phyloP scores from a whole-genome alignment of 2,888 invertebrate species.

The Eristalis tenax region DNA sequence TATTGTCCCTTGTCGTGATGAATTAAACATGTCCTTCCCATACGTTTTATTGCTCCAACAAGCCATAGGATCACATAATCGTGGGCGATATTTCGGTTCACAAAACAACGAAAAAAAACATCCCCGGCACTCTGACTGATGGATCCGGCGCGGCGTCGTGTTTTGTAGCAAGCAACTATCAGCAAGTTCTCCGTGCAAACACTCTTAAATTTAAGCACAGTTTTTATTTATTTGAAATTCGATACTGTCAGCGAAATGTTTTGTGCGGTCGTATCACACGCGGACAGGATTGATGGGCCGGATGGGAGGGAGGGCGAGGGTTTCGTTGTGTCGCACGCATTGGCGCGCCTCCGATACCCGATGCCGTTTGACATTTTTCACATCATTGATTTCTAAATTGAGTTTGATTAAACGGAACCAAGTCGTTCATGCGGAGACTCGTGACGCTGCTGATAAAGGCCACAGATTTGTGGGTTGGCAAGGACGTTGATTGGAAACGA shows the following conservation, averaged over 20 bases:
- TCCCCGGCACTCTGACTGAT: slow-evolving; percentile 10
- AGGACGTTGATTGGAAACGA: background rate
- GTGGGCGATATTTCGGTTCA: slow-evolving; percentile 34
- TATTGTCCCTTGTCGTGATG: slow-evolving; percentile 48
- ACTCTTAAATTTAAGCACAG: background rate
- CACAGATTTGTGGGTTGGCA: background rate
- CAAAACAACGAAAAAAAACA: slow-evolving; percentile 17
- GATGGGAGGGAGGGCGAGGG: background rate
- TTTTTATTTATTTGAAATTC: slow-evolving; percentile 18
- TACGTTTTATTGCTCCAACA: slow-evolving; percentile 22
- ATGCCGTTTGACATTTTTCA: slow-evolving; percentile 36
- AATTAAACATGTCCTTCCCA: slow-evolving; percentile 50
- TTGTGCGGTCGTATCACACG: slow-evolving; percentile 1
- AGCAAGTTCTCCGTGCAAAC: background rate
- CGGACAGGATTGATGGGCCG: slow-evolving; percentile 1
- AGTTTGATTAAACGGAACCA: slow-evolving; percentile 43
- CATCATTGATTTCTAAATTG: slow-evolving; percentile 39
- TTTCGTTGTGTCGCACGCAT: slow-evolving; percentile 21
- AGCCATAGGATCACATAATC: slow-evolving; percentile 29
- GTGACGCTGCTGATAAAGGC: slow-evolving; percentile 25
- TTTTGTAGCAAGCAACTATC: background rate
- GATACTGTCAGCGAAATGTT: slow-evolving; percentile 45
- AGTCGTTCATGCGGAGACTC: slow-evolving; percentile 17
- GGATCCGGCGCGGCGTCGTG: background rate
- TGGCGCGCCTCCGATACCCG: slow-evolving; percentile 29